A percentile compares a stretch with the other conserved stretches of the same genome.
phyloP scores from a whole-genome alignment of 2,113 vertebrate genomes.

The Salminus brasiliensis region DNA sequence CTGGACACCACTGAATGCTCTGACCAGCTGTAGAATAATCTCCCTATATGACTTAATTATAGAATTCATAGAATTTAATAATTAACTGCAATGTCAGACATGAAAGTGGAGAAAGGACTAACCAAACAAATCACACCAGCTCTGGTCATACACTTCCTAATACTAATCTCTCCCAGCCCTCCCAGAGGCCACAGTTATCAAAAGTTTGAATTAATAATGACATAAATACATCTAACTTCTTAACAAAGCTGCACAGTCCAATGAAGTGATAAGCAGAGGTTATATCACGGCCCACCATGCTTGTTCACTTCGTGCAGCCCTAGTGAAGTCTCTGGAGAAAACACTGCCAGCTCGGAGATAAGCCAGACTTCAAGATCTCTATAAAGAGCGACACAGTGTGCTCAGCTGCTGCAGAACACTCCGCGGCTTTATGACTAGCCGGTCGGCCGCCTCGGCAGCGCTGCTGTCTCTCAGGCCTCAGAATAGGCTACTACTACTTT shows the following conservation, averaged over 20 bases:
- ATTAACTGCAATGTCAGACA: neutral
- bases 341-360: constrained; percentile 9
- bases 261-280: constrained; percentile 19
- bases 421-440: neutral
- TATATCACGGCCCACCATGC: constrained; percentile 17
- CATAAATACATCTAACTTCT: neutral
- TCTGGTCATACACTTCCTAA: neutral
- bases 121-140: neutral
- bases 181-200: neutral
- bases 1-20: no score
- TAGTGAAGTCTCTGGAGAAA: constrained; percentile 3
- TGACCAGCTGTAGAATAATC: no score
- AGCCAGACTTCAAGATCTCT: constrained; percentile 25
- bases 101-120: neutral
- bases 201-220: neutral
- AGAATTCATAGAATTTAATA: no score
- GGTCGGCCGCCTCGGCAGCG: neutral
- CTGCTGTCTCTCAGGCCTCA: neutral
- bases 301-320: constrained; percentile 7
- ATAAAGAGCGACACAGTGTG: constrained; percentile 15
- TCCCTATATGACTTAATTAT: no score
- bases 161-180: neutral
- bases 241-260: neutral
- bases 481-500: constrained; percentile 29
- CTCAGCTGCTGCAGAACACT: neutral